Evolutionary conservation across 2,888 invertebrate species (phyloP), one percentile per base, ranked within the genome.

Genomic region (Norana najaformis): DNA sequence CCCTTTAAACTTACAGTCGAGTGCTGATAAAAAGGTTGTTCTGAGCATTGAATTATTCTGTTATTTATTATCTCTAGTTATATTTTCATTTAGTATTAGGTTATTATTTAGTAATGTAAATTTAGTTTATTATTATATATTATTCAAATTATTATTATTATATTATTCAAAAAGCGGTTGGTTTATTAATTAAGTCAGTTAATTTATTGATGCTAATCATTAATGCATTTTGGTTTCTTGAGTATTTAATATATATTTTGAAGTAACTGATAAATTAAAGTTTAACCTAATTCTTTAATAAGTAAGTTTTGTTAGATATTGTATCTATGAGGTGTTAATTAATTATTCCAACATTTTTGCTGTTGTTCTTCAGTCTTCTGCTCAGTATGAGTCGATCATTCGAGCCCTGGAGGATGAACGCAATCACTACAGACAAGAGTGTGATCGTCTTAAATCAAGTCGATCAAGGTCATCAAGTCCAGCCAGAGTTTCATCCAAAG

Each of bases 351-450:
- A n/a, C n/a, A 30, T 3, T 69, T 69, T 69, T n/a, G 30, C 53
- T n/a, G n/a, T 69, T 69, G 69, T n/a, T 41, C 23, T 53, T 13
- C 91, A 94, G 94, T 93, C 92, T 69, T 91, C 93, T 18, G 93
- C 93, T 47, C 90, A 90, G 23, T 90, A 88, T 53, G 90, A 90
- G 69, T 83, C 94, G 39, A 93, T 94, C 53, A 92, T 94, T 88
- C 92, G 93, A 37, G 93, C 94, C 0, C 89, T 94, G 91, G 94
- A 94, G 91, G 94, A 94, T 89, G 95, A 95, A 92, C 92, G 94
- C 88, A 94, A 94, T 89, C 94, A 94, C 91, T 95, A 94, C 92
- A 94, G 94, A 92, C 93, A 93, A 37, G 94, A 95, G 90, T 94
- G 93, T 90, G 94, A 94, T 89, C 90, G 93, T 83, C 91, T 94